Percentiles rank a stretch among this genome's conserved stretches.
Evolutionary conservation across 2,113 vertebrate genomes (phyloP).

Genomic region (Tringa solitaria): DNA sequence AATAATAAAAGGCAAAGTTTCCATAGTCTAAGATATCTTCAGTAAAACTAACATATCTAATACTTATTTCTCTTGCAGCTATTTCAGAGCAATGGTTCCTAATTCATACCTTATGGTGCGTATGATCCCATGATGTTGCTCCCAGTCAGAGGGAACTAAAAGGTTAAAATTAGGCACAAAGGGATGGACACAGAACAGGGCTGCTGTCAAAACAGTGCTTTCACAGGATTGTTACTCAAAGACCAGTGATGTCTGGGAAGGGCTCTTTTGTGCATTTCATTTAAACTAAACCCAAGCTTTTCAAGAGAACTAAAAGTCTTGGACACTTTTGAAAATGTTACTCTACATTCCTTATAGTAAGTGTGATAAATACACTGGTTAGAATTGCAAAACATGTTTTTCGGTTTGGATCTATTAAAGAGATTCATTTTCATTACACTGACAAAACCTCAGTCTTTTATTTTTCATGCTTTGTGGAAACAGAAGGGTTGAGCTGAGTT

Average conservation of each 20-base stretch:
- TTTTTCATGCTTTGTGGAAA: not conserved
- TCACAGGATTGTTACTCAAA: not conserved
- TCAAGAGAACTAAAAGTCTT: not conserved
- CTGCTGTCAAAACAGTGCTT: not conserved
- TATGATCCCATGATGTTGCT: not conserved
- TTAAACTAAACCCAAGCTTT: not conserved
- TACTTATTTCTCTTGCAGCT: not conserved
- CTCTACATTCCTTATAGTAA: not conserved
- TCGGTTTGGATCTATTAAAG: not conserved
- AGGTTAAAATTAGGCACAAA: not conserved
- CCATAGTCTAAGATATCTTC: not conserved
- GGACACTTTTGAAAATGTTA: not conserved
- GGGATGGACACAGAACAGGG: not conserved
- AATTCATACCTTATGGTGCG: not conserved
- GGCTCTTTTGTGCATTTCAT: not conserved
- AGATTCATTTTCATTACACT: not conserved
- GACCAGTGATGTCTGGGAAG: not conserved
- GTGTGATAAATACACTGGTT: not conserved
- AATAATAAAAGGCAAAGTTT: not conserved
- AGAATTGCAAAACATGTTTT: not conserved
- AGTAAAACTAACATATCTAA: not conserved
- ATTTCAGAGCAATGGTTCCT: not conserved
- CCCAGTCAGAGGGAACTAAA: not conserved
- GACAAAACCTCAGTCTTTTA: not conserved
- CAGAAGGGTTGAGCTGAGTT: not conserved